A percentile compares a stretch with the other conserved stretches of the same genome.
These are phyloP conservation scores for Bovichtus diacanthus DNA, from an alignment of 2,797 vertebrate genomes.

Conservation along the genomic window DNA sequence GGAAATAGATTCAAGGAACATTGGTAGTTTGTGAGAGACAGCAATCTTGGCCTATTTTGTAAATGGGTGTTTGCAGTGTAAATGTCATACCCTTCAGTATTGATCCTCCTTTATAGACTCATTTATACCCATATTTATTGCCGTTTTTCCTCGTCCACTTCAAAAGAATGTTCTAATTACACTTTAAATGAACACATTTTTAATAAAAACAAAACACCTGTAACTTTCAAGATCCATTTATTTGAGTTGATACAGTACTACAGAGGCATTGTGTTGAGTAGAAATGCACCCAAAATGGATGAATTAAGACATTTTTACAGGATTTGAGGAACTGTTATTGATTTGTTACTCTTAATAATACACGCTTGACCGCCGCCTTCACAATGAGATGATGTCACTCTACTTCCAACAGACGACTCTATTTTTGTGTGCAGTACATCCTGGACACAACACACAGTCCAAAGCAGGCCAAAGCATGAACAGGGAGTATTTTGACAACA, in stretches of 20 bases:
- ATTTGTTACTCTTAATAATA: constrained; percentile 45
- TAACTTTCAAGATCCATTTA: constrained; percentile 84
- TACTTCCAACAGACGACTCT: constrained; percentile 35
- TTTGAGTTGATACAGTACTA: constrained; percentile 85
- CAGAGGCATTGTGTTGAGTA: constrained; percentile 78
- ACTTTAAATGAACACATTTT: neutral
- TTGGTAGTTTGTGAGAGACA: neutral
- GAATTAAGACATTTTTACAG: constrained; percentile 78
- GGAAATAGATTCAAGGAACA: constrained; percentile 4
- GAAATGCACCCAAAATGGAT: constrained; percentile 66
- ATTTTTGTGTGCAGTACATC: constrained; percentile 46
- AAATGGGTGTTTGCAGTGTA: neutral
- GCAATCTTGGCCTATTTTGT: neutral
- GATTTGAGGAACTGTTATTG: constrained; percentile 61
- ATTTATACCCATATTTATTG: constrained; percentile 1
- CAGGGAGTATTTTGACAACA: constrained; percentile 84
- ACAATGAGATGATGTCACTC: constrained; percentile 74
- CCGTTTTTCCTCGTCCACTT: neutral
- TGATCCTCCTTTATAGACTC: neutral
- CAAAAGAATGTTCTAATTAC: neutral
- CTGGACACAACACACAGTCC: constrained; percentile 59
- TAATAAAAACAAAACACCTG: constrained; percentile 33
- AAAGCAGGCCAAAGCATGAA: constrained; percentile 66
- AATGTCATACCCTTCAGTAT: neutral
- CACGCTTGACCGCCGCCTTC: constrained; percentile 45